Base-by-base conservation (phyloP, 2,113 vertebrate species). In the Otocyon megalotis region DNA sequence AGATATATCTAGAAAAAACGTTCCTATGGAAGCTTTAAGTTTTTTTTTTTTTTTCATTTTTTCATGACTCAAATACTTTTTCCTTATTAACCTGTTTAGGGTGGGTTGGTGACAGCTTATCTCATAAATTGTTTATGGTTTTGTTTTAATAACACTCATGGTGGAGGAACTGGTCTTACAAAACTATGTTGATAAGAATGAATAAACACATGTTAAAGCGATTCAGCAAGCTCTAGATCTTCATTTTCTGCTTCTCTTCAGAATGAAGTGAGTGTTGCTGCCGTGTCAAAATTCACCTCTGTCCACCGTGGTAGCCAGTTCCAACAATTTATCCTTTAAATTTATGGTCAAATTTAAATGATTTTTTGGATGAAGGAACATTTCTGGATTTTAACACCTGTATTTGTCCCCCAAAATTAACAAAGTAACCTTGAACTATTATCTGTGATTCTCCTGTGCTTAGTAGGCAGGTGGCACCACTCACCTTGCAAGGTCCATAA, bases 261-360 rank as follows among this genome's bases (percentile, higher is more conserved):
- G 26, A 92, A 77, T 60, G 65, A 93, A 93, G 76, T 12, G 43
- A 90, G 82, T n/a, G 8, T 54, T 77, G 12, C 12, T 71, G 0
- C 67, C 8, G 0, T 60, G 77, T 84, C 53, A 74, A 13, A 92
- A 58, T 86, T 86, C 9, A 65, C 54, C 48, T 58, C 72, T 30
- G 48, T 37, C 32, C 84, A 60, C 54, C 63, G 74, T 20, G n/a
- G 9, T 63, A 53, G 26, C 12, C 28, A 24, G 0, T 85, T 91
- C 11, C 32, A 93, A 28, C 56, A 71, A 56, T 86, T 87, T 79
- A 50, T 90, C 14, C 85, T 93, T 53, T n/a, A 72, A 35, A 54
- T 48, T 93, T 62, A 69, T 37, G 63, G 14, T 96, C 60, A 88
- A n/a, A 74, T 88, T 85, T 88, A 81, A 84, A 62, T 86, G 60